Evolutionary conservation across 2,797 vertebrate species (phyloP).

Genomic region (Acrossocheilus fasciatus): DNA sequence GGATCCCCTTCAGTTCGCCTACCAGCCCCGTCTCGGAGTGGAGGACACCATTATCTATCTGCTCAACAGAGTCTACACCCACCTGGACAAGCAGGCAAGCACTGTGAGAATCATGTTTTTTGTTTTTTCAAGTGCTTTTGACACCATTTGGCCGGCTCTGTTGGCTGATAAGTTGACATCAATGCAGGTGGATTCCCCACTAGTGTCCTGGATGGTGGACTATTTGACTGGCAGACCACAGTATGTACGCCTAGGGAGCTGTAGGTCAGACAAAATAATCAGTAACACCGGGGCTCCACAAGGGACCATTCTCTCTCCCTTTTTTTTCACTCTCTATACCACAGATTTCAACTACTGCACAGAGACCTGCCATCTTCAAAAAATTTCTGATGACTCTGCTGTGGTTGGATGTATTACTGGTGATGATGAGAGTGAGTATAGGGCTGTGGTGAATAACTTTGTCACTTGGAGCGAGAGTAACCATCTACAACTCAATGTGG

Average conservation of each 20-base stretch:
- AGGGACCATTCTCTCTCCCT: background rate
- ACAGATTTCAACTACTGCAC: background rate
- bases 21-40: background rate
- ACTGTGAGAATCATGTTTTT: background rate
- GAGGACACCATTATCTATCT: background rate
- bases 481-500: too few relatives aligned
- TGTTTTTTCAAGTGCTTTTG: background rate
- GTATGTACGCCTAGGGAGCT: too few relatives aligned
- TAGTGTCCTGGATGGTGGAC: background rate
- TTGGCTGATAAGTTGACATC: background rate
- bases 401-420: background rate
- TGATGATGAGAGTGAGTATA: too few relatives aligned
- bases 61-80: background rate
- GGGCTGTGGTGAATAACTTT: too few relatives aligned
- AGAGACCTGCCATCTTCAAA: background rate
- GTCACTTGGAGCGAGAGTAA: too few relatives aligned
- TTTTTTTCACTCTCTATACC: background rate
- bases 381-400: background rate
- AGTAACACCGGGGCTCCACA: background rate
- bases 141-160: background rate
- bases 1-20: constrained; percentile 1
- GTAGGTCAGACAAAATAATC: too few relatives aligned
- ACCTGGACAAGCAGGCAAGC: background rate
- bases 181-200: background rate
- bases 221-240: too few relatives aligned